phyloP scores from a whole-genome alignment of 2,113 vertebrate species.

The Sylvilagus bachmani region DNA sequence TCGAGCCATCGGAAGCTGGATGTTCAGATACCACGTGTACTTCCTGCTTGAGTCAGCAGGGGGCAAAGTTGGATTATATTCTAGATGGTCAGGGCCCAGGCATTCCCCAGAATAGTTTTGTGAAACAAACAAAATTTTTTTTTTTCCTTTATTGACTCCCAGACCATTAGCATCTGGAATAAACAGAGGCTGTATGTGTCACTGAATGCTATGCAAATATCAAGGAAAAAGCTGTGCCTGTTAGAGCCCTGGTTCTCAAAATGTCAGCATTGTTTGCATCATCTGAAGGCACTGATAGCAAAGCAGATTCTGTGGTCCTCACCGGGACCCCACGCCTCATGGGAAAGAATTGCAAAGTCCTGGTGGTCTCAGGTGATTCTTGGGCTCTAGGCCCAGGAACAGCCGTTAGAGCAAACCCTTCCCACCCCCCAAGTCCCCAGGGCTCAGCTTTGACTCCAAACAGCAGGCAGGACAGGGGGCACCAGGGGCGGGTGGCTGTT shows the following conservation, averaged over 20 bases:
- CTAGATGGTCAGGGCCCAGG: neutral
- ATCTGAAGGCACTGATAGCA: neutral
- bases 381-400: no score
- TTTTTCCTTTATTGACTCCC: neutral
- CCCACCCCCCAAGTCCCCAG: no score
- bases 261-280: fast-evolving
- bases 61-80: neutral
- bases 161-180: neutral
- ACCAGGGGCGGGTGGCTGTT: no score
- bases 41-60: conserved; percentile 47
- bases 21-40: neutral
- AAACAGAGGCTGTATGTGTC: neutral
- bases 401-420: no score
- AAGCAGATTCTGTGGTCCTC: neutral
- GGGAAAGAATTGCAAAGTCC: no score
- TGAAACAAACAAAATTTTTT: neutral
- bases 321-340: no score
- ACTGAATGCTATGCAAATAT: neutral
- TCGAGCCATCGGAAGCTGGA: fast-evolving
- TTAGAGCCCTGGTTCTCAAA: neutral
- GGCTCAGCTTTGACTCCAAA: no score
- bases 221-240: neutral
- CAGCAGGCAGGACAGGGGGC: no score
- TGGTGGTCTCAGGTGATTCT: fast-evolving
- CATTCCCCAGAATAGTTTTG: neutral